Evolutionary conservation across 2,113 vertebrate species (phyloP).

Genomic region (Podarcis raffonei): DNA sequence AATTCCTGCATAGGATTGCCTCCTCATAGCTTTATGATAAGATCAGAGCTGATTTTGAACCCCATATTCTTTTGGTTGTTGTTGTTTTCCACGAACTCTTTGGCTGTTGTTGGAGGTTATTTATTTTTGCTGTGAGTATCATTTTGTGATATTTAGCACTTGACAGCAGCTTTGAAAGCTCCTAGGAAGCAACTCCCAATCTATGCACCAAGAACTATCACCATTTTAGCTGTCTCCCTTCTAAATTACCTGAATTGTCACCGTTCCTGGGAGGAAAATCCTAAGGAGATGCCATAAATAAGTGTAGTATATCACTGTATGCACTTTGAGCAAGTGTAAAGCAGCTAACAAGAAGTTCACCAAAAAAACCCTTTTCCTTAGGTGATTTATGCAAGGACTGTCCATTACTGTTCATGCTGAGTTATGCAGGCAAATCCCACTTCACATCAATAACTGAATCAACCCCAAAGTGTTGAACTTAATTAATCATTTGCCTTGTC

Average conservation of each 20-base stretch:
- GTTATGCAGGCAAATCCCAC: slow-evolving; percentile 54
- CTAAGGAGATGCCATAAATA: slow-evolving; percentile 8
- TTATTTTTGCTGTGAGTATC: background rate
- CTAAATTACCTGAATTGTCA: background rate
- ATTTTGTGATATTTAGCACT: background rate
- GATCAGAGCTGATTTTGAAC: too few species aligned
- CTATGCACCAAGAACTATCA: background rate
- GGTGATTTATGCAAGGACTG: slow-evolving; percentile 39
- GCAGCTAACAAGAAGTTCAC: slow-evolving; percentile 19
- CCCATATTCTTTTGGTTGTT: background rate
- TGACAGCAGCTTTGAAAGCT: background rate
- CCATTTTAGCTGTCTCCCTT: background rate
- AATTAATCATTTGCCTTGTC: slow-evolving; percentile 67
- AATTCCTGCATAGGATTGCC: background rate
- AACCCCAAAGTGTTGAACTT: slow-evolving; percentile 56
- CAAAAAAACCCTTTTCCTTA: background rate
- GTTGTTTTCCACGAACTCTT: background rate
- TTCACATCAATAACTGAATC: slow-evolving; percentile 55
- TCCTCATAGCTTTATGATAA: too few species aligned
- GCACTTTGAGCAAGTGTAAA: background rate
- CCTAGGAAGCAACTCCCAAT: background rate
- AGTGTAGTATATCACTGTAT: background rate
- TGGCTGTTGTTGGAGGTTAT: background rate
- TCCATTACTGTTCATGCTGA: slow-evolving; percentile 31
- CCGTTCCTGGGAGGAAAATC: background rate